phyloP scores from a whole-genome alignment of 2,113 vertebrate species.

The Anhinga rufa region DNA sequence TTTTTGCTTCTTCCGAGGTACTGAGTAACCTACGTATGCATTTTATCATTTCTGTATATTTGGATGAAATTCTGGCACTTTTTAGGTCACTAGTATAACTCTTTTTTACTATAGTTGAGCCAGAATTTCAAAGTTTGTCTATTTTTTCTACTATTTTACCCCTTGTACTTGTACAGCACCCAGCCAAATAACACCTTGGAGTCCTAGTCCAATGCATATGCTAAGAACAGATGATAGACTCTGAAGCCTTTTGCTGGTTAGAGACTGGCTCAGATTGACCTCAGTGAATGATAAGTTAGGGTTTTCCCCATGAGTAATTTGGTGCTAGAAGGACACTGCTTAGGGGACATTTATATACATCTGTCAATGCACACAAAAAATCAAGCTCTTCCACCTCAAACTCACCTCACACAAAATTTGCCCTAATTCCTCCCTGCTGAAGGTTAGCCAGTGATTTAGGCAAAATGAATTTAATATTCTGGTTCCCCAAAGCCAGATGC shows the following conservation, averaged over 20 bases:
- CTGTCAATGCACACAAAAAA: neutral
- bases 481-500: neutral
- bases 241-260: neutral
- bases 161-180: neutral
- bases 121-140: neutral
- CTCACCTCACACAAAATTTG: neutral
- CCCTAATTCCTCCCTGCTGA: neutral
- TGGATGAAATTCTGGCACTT: neutral
- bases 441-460: neutral
- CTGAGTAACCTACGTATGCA: neutral
- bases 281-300: neutral
- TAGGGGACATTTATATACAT: neutral
- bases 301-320: neutral
- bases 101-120: neutral
- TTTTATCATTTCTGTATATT: neutral
- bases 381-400: neutral
- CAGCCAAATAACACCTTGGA: neutral
- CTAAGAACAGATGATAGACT: neutral
- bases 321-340: neutral
- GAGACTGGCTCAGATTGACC: neutral
- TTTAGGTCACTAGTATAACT: neutral
- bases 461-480: neutral
- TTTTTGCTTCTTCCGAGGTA: neutral
- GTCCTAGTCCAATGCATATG: neutral
- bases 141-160: neutral